phyloP scores from a whole-genome alignment of 1,140 invertebrate genomes.

The Eupristina koningsbergeri region DNA sequence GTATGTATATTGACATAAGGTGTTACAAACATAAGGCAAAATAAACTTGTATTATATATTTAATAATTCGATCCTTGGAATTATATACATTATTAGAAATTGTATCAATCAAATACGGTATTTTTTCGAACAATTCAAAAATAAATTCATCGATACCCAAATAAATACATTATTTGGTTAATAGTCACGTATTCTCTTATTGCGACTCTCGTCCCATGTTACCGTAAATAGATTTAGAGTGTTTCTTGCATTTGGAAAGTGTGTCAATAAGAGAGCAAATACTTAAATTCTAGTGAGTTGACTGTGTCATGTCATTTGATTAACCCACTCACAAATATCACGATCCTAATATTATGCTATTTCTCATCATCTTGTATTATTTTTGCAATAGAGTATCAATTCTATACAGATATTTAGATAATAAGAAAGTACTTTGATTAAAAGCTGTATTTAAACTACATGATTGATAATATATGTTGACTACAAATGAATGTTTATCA shows the following conservation, averaged over 20 bases:
- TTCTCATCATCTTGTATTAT: neutral
- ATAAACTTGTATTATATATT: too few species aligned
- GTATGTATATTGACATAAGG: too few species aligned
- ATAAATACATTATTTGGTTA: too few species aligned
- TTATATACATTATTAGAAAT: too few species aligned
- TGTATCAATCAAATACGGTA: too few species aligned
- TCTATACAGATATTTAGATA: neutral
- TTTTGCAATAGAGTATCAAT: neutral
- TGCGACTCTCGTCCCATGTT: neutral
- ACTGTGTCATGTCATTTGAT: constrained; percentile 3
- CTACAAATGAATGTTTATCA: neutral
- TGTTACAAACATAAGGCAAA: too few species aligned
- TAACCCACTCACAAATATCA: constrained; percentile 32
- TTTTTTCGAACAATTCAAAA: too few species aligned
- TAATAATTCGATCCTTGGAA: too few species aligned
- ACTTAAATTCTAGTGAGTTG: constrained; percentile 27
- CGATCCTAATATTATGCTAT: constrained; percentile 32
- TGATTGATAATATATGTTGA: neutral
- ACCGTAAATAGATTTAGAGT: neutral
- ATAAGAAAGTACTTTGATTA: neutral
- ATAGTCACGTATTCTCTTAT: neutral
- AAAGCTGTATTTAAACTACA: neutral
- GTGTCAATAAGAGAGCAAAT: constrained; percentile 52
- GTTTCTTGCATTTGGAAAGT: constrained; percentile 26
- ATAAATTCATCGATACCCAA: too few species aligned